Percentiles rank a stretch among this genome's conserved stretches.
Evolutionary conservation across 2,888 invertebrate species (phyloP).

Genomic region (Vanessa cardui): DNA sequence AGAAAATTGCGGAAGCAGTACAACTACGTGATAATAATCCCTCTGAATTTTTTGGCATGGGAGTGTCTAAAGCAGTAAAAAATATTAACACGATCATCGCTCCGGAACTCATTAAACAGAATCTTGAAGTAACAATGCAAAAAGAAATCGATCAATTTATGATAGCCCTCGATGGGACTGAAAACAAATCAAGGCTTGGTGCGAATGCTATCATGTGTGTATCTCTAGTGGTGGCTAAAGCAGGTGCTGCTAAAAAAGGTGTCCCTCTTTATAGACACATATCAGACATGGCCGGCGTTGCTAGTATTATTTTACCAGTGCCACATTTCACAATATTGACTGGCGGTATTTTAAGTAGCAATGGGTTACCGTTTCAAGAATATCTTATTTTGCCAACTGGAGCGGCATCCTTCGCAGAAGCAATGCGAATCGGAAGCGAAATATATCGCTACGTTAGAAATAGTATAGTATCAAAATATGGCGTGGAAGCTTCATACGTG

Average conservation of each 20-base stretch:
- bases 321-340: constrained; percentile 99
- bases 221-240: constrained; percentile 97
- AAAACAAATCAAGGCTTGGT: constrained; percentile 96
- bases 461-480: constrained; percentile 93
- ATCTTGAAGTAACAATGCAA: constrained; percentile 95
- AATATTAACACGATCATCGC: constrained; percentile 93
- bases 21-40: constrained; percentile 96
- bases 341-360: constrained; percentile 98
- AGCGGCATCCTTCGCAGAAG: constrained; percentile 94
- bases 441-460: constrained; percentile 96
- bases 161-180: constrained; percentile 95
- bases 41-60: constrained; percentile 94
- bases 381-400: constrained; percentile 97
- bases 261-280: constrained; percentile 94
- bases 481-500: constrained; percentile 95
- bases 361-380: constrained; percentile 97
- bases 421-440: constrained; percentile 98
- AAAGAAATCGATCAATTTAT: constrained; percentile 93
- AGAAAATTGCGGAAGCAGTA: constrained; percentile 96
- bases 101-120: constrained; percentile 90
- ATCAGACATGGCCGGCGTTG: constrained; percentile 96
- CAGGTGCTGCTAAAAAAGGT: constrained; percentile 97
- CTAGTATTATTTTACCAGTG: constrained; percentile 94
- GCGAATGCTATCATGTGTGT: constrained; percentile 98
- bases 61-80: constrained; percentile 93